A percentile compares a stretch with the other conserved stretches of the same genome.
phyloP scores from a whole-genome alignment of 2,113 vertebrate genomes.

The Callionymus lyra region DNA sequence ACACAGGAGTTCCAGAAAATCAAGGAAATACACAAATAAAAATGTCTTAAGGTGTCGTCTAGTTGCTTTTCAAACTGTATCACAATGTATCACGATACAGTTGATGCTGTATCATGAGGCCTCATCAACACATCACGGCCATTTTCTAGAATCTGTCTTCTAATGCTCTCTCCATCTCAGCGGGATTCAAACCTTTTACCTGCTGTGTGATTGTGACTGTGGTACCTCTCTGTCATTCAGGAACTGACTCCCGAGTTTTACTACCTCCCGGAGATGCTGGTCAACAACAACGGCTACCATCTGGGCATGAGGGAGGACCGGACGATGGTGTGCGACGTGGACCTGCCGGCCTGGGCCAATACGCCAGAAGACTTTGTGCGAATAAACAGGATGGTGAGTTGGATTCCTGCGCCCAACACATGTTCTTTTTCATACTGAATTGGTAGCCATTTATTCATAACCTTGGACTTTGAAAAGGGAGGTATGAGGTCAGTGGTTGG shows the following conservation, averaged over 20 bases:
- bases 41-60: too few relatives aligned
- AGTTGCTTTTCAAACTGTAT: too few relatives aligned
- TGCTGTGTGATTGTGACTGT: slow-evolving; percentile 5
- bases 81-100: too few relatives aligned
- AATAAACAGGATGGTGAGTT: slow-evolving; percentile 97
- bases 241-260: slow-evolving; percentile 97
- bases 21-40: too few relatives aligned
- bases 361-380: slow-evolving; percentile 94
- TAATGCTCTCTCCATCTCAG: slow-evolving; percentile 42
- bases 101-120: not conserved
- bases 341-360: slow-evolving; percentile 89
- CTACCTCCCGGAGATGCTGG: slow-evolving; percentile 97
- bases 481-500: too few relatives aligned
- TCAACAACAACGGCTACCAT: slow-evolving; percentile 90
- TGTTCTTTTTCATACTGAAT: too few relatives aligned
- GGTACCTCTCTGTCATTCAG: slow-evolving; percentile 47
- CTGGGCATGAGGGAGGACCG: slow-evolving; percentile 85
- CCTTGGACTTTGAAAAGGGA: too few relatives aligned
- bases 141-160: too few relatives aligned
- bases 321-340: slow-evolving; percentile 80
- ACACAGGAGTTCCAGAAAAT: too few relatives aligned
- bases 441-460: too few relatives aligned
- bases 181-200: slow-evolving; percentile 9
- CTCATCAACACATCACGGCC: not conserved
- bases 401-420: too few relatives aligned